phyloP scores from a whole-genome alignment of 2,797 vertebrate genomes.

The Rhynchotus rufescens region DNA sequence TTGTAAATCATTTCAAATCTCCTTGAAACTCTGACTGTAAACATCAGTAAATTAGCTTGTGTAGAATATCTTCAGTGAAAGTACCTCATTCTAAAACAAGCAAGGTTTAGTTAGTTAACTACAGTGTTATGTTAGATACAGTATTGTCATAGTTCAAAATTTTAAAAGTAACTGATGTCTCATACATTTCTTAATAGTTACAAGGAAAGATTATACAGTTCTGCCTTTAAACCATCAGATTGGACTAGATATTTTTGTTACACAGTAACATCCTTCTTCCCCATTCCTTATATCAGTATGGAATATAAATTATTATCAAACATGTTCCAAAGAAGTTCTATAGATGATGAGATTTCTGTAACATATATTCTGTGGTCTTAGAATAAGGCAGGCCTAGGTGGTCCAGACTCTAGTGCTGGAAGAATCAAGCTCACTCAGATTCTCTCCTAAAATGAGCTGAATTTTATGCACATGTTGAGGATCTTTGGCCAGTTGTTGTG shows the following conservation, averaged over 20 bases:
- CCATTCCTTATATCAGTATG: neutral
- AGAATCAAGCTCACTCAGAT: neutral
- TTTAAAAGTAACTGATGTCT: conserved; percentile 36
- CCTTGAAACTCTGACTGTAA: neutral
- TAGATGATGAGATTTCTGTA: neutral
- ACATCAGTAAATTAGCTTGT: neutral
- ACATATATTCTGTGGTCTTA: neutral
- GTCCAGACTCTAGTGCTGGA: neutral
- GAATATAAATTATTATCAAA: neutral
- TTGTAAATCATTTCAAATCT: neutral
- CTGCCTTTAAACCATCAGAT: conserved; percentile 48
- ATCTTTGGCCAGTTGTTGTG: neutral
- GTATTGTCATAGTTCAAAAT: neutral
- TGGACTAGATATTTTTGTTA: neutral
- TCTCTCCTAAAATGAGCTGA: neutral
- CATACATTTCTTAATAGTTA: conserved; percentile 30
- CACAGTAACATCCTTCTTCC: neutral
- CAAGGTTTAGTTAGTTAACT: conserved; percentile 37
- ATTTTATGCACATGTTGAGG: neutral
- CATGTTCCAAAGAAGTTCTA: neutral
- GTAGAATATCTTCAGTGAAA: conserved; percentile 53
- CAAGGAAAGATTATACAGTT: conserved; percentile 48
- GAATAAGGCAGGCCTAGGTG: neutral
- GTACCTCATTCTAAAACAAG: conserved; percentile 44
- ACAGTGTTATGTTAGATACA: conserved; percentile 48